These are phyloP conservation scores for Drosophila macrothrix DNA, from an alignment of 2,888 invertebrate species.

Conservation along the genomic window DNA sequence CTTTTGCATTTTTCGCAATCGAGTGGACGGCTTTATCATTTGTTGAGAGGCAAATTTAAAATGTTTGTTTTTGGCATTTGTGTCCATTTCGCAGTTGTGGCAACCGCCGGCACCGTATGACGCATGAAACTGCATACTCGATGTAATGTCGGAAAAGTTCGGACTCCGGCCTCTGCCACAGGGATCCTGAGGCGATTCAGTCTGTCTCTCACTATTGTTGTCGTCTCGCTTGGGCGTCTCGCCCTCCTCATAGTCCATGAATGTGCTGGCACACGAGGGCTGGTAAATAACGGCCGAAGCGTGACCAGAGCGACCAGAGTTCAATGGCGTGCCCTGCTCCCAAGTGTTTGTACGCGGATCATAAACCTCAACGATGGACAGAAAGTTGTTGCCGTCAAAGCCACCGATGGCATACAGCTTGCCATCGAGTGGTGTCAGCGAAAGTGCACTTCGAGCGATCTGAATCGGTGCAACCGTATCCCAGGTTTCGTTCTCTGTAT, in stretches of 20 bases:
- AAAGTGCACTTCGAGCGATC: slow-evolving; percentile 94
- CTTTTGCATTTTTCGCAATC: slow-evolving; percentile 6
- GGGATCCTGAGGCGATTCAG: slow-evolving; percentile 33
- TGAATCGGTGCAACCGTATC: slow-evolving; percentile 90
- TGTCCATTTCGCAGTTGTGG: slow-evolving; percentile 70
- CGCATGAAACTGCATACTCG: slow-evolving; percentile 69
- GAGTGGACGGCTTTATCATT: slow-evolving; percentile 1
- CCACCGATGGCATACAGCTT: slow-evolving; percentile 97
- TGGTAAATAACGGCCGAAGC: slow-evolving; percentile 95
- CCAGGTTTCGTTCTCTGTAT: slow-evolving; percentile 93
- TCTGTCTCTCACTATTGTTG: slow-evolving; percentile 34
- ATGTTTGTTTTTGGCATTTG: not conserved
- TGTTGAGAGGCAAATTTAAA: slow-evolving; percentile 5
- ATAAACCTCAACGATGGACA: slow-evolving; percentile 95
- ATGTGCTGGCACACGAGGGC: slow-evolving; percentile 87
- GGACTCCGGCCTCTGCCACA: slow-evolving; percentile 37
- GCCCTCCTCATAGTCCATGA: slow-evolving; percentile 82
- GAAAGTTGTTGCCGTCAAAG: slow-evolving; percentile 94
- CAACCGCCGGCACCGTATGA: slow-evolving; percentile 74
- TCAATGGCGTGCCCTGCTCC: slow-evolving; percentile 91
- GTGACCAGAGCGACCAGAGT: slow-evolving; percentile 95
- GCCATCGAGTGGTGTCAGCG: slow-evolving; percentile 93
- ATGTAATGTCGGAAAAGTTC: slow-evolving; percentile 40
- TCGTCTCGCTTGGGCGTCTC: slow-evolving; percentile 56
- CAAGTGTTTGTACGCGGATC: slow-evolving; percentile 91